phyloP scores from a whole-genome alignment of 2,113 vertebrate species.

The Tyrannus savana region DNA sequence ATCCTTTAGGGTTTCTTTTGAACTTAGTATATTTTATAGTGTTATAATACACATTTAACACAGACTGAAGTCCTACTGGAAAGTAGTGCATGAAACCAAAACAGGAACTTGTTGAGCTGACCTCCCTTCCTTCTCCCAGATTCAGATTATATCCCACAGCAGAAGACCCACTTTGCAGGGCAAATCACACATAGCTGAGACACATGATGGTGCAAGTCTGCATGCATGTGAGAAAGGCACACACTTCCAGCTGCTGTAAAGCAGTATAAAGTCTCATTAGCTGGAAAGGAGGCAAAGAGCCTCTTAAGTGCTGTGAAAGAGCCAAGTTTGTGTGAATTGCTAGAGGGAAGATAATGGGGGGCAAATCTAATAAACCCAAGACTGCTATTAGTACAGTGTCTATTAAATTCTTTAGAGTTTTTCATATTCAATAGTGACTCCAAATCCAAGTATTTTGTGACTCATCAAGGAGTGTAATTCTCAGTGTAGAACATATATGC shows the following conservation, averaged over 20 bases:
- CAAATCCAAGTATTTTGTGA: not conserved
- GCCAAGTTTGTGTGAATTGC: not conserved
- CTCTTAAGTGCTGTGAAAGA: not conserved
- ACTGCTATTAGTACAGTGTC: not conserved
- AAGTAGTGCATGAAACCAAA: not conserved
- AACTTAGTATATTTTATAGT: not conserved
- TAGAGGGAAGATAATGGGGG: not conserved
- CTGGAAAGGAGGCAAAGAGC: not conserved
- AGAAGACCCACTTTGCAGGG: not conserved
- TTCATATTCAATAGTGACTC: not conserved
- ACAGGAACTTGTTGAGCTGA: not conserved
- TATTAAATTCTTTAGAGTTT: not conserved
- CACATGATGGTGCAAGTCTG: not conserved
- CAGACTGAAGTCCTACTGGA: not conserved
- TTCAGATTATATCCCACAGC: not conserved
- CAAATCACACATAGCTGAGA: not conserved
- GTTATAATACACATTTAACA: not conserved
- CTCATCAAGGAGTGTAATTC: not conserved
- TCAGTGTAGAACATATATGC: not conserved
- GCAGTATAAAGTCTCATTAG: not conserved
- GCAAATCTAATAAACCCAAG: conserved; percentile 13
- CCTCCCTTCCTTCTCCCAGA: not conserved
- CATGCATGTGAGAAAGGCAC: not conserved
- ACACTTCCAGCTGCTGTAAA: not conserved
- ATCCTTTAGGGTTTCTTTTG: not conserved